These are phyloP conservation scores for Gisinianus flammeolus DNA, from an alignment of 2,888 invertebrate species.

Conservation along the genomic window DNA sequence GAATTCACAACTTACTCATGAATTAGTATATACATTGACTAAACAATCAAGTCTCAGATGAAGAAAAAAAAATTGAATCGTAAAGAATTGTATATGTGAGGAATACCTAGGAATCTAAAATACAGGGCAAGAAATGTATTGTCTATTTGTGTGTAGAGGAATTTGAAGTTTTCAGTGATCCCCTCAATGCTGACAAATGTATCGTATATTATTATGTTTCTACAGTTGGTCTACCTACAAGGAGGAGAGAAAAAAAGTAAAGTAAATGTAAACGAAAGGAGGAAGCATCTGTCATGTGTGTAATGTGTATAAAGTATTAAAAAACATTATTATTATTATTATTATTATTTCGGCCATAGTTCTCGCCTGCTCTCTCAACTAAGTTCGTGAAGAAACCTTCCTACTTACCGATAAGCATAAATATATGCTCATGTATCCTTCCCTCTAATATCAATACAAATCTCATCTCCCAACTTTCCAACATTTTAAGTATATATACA, in stretches of 20 bases:
- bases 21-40: constrained; percentile 21
- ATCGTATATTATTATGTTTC: background rate
- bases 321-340: too few species aligned
- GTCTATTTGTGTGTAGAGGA: background rate
- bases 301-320: background rate
- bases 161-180: background rate
- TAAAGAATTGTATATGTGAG: too few species aligned
- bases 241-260: background rate
- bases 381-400: constrained; percentile 27
- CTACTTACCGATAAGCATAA: background rate
- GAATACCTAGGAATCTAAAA: too few species aligned
- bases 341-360: too few species aligned
- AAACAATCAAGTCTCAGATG: constrained; percentile 12
- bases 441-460: background rate
- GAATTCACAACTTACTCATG: constrained; percentile 17
- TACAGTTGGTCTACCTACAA: background rate
- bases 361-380: background rate
- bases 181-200: background rate
- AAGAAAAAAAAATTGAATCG: too few species aligned
- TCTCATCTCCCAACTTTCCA: too few species aligned
- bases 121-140: too few species aligned
- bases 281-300: background rate
- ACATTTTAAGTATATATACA: too few species aligned
- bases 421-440: background rate
- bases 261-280: background rate